Base-by-base conservation (phyloP, 2,113 vertebrate species). In the Mionectes macconnelli region DNA sequence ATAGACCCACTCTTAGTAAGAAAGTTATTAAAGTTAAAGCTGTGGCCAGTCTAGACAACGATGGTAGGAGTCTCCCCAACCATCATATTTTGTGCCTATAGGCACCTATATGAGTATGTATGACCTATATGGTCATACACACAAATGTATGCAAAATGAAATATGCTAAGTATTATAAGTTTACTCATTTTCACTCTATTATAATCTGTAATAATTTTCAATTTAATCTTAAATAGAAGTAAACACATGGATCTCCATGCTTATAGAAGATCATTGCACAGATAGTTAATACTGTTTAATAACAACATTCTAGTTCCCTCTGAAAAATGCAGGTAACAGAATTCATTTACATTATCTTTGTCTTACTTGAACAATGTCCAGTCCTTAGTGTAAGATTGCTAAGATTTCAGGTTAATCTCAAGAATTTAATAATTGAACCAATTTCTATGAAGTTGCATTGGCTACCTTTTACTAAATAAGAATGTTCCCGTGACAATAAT, bases 1-100 rank as follows among this genome's bases (percentile, higher is more conserved):
- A 20, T 40, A 6, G 5, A 2, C 3, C 2, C 7, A 9, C 2
- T 56, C 9, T 63, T 28, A n/a, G n/a, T 31, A 10, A 40, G n/a
- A 37, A 73, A 70, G 53, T 22, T 50, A 66, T 30, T 21, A 52
- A 94, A 84, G 9, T 2, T 35, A 45, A 72, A 85, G 8, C 27
- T 59, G 15, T 6, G 44, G 24, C 8, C 75, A 35, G 56, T 85
- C 6, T 17, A 72, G 35, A 15, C 16, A 76, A 49, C 18, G 1
- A 40, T 39, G 12, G 35, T 5, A 59, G 3, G 8, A 52, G 5
- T 79, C 24, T 76, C 19, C 3, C 6, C 19, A 59, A 2, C 5
- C 4, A 14, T 12, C 3, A 7, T 17, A 52, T 56, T 73, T 52
- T 73, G 8, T 53, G 22, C 21, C 9, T 84, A 9, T 27, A 60